Evolutionary conservation across 1,140 invertebrate genomes (phyloP).

Genomic region (Helicoverpa zea): DNA sequence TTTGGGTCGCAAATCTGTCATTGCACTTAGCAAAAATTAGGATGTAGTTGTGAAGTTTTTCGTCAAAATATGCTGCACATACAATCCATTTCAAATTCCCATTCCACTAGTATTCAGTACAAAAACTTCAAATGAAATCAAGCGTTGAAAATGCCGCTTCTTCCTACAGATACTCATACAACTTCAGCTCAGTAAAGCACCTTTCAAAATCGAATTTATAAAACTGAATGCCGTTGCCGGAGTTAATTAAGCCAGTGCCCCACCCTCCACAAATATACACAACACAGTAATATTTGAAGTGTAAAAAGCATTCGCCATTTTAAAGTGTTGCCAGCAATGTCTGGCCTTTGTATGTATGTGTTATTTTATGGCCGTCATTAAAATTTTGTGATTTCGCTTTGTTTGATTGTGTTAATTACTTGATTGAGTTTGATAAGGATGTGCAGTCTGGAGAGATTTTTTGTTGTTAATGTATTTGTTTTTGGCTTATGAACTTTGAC

Average conservation of each 20-base stretch:
- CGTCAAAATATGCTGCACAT: background rate
- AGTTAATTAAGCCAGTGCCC: constrained; percentile 62
- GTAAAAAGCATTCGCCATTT: constrained; percentile 48
- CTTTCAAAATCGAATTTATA: constrained; percentile 59
- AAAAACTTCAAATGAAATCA: background rate
- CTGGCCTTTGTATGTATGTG: background rate
- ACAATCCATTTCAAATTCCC: background rate
- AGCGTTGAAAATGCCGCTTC: constrained; percentile 8
- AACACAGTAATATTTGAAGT: constrained; percentile 54
- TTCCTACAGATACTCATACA: background rate
- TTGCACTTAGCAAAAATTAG: too few relatives aligned
- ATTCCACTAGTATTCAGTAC: background rate
- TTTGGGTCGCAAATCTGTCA: too few relatives aligned
- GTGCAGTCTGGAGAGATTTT: too few relatives aligned
- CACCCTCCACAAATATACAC: constrained; percentile 53
- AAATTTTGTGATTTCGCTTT: constrained; percentile 26
- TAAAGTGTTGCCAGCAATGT: constrained; percentile 34
- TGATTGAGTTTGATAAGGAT: background rate
- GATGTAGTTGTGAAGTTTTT: background rate
- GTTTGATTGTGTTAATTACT: constrained; percentile 25
- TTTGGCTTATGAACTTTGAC: too few relatives aligned
- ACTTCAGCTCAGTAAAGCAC: background rate
- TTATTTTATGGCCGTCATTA: constrained; percentile 26
- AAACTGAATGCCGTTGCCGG: constrained; percentile 56
- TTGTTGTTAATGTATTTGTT: too few relatives aligned